Evolutionary conservation across 2,797 vertebrate species (phyloP), one percentile per base, ranked within the genome.

Genomic region (Craterocephalus amniculus): DNA sequence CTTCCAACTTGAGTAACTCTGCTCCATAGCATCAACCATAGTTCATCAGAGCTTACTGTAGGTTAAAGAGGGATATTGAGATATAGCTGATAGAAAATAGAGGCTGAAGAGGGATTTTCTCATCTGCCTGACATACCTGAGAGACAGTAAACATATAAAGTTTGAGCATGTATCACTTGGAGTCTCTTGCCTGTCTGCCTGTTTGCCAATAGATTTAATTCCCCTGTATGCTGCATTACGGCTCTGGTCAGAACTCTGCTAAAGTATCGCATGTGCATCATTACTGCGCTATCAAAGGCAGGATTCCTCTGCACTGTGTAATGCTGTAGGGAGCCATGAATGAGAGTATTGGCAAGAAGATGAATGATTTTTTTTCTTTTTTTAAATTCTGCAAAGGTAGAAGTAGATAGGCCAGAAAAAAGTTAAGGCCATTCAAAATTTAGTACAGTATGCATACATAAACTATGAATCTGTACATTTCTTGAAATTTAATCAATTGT

Each of bases 71-170:
- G 69, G 68, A 87, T 79, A 70, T 58, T 80, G 85, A 91, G 87
- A 90, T 87, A 88, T 57, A 78, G 69, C 81, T 79, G 72, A 84
- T 74, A 84, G 71, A 89, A 89, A 86, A 91, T 76, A 79, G 67
- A 78, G 80, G 73, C 72, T 83, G 81, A 76, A 76, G 63, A 84
- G 80, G 87, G 81, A 91, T 92, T 89, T 87, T 68, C 80, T 83
- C 80, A 82, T 76, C 83, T 87, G 79, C 75, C 80, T 83, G 80
- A 85, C 79, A 87, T 59, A 87, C 86, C 76, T 83, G 77, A 82
- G 85, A 83, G 84, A 89, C 72, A 83, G 89, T 87, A 79, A 89
- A 91, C 84, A 88, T 88, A 91, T 91, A 83, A 81, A 74, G 80
- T 89, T 87, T 75, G 64, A 80, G 73, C 84, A 87, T 86, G 74